Conservation (phyloP, 2,888 invertebrate genomes). For the Hypomecis atomaria region DNA sequence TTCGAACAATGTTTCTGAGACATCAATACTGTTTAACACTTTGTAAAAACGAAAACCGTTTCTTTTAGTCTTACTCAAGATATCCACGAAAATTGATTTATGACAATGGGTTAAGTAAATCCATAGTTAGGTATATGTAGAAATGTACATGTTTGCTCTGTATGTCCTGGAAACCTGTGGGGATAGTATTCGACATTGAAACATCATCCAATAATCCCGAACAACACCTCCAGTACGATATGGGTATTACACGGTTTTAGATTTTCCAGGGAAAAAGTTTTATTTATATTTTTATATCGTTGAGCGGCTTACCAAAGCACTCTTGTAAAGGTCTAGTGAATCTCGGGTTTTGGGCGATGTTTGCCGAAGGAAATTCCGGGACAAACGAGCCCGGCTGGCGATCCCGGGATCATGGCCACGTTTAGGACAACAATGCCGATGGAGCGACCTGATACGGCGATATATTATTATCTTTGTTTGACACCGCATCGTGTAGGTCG, state of each 20-base stretch:
- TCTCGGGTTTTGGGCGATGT: slow-evolving; percentile 78
- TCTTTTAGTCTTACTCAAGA: slow-evolving; percentile 9
- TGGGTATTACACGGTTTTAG: slow-evolving; percentile 37
- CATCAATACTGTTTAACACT: slow-evolving; percentile 42
- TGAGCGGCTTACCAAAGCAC: slow-evolving; percentile 71
- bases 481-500: slow-evolving; percentile 78
- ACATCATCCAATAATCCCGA: slow-evolving; percentile 57
- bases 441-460: slow-evolving; percentile 75
- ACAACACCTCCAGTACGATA: slow-evolving; percentile 30
- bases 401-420: slow-evolving; percentile 74
- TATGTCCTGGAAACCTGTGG: slow-evolving; percentile 7
- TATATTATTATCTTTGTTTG: slow-evolving; percentile 79
- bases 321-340: slow-evolving; percentile 79
- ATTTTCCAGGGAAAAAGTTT: slow-evolving; percentile 33
- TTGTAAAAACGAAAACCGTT: slow-evolving; percentile 22
- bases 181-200: slow-evolving; percentile 49
- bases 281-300: slow-evolving; percentile 70
- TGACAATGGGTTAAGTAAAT: slow-evolving; percentile 20
- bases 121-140: not conserved
- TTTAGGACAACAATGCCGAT: slow-evolving; percentile 77
- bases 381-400: slow-evolving; percentile 73
- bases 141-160: too few relatives aligned
- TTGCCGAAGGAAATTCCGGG: slow-evolving; percentile 80
- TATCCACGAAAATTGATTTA: slow-evolving; percentile 6
- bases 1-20: slow-evolving; percentile 58